phyloP scores from a whole-genome alignment of 2,113 vertebrate species.

The Rhinoderma darwinii region DNA sequence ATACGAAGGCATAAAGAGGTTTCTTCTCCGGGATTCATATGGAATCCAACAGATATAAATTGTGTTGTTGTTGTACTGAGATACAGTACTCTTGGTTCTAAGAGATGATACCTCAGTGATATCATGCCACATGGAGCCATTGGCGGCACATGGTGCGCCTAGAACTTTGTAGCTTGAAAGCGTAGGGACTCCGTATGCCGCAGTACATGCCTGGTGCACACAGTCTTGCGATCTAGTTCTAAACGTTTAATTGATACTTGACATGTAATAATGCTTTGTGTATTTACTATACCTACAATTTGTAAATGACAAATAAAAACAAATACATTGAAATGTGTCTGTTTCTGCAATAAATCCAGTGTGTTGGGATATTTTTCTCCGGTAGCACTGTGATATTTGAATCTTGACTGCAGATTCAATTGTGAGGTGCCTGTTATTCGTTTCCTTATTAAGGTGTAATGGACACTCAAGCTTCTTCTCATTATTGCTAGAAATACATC shows the following conservation, averaged over 20 bases:
- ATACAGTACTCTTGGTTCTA: not conserved
- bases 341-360: not conserved
- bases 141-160: too few species aligned
- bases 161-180: not conserved
- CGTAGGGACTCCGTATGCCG: not conserved
- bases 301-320: not conserved
- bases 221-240: too few species aligned
- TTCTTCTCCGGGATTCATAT: not conserved
- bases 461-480: not conserved
- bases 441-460: constrained; percentile 1
- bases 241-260: not conserved
- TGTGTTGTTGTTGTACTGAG: not conserved
- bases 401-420: not conserved
- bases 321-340: not conserved
- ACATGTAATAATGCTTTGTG: not conserved
- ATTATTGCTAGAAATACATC: not conserved
- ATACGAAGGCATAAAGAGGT: not conserved
- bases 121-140: not conserved
- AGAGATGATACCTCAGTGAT: not conserved
- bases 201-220: not conserved
- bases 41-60: not conserved
- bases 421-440: not conserved
- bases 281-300: not conserved
- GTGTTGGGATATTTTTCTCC: not conserved
- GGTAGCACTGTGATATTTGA: not conserved